Evolutionary conservation across 2,113 vertebrate genomes (phyloP).

Genomic region (Rhegmatorhina hoffmannsi): DNA sequence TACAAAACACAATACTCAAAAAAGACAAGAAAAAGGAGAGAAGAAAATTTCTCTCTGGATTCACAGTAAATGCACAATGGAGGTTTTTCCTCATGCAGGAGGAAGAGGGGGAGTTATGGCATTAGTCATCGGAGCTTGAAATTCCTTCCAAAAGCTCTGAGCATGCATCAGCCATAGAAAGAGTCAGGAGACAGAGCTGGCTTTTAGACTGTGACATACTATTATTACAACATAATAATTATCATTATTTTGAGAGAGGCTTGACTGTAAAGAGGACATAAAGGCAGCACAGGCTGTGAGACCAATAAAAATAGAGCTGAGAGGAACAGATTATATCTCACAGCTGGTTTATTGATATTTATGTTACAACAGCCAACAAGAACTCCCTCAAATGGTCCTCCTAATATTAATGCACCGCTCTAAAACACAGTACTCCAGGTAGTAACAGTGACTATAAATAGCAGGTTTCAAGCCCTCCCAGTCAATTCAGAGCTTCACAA

Average conservation of each 20-base stretch:
- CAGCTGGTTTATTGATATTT: conserved; percentile 50
- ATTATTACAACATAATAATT: conserved; percentile 38
- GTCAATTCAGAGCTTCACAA: neutral
- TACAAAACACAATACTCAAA: neutral
- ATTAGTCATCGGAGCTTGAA: conserved; percentile 31
- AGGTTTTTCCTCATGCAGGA: neutral
- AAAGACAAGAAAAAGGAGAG: neutral
- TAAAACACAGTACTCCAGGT: conserved; percentile 8
- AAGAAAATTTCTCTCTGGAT: neutral
- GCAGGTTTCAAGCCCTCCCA: neutral
- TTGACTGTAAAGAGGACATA: conserved; percentile 15
- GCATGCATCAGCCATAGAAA: neutral
- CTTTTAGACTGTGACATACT: conserved; percentile 30
- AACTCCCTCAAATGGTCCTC: conserved; percentile 16
- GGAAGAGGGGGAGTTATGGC: neutral
- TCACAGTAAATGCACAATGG: neutral
- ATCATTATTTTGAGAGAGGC: conserved; percentile 26
- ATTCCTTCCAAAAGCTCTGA: conserved; percentile 18
- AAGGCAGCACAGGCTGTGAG: neutral
- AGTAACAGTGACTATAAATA: conserved; percentile 49
- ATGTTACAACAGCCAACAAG: conserved; percentile 13
- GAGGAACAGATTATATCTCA: neutral
- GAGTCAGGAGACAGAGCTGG: neutral
- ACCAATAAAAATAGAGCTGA: conserved; percentile 46
- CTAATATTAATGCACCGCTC: conserved; percentile 16